Evolutionary conservation across 1,140 invertebrate genomes (phyloP).

Genomic region (Linepithema humile): DNA sequence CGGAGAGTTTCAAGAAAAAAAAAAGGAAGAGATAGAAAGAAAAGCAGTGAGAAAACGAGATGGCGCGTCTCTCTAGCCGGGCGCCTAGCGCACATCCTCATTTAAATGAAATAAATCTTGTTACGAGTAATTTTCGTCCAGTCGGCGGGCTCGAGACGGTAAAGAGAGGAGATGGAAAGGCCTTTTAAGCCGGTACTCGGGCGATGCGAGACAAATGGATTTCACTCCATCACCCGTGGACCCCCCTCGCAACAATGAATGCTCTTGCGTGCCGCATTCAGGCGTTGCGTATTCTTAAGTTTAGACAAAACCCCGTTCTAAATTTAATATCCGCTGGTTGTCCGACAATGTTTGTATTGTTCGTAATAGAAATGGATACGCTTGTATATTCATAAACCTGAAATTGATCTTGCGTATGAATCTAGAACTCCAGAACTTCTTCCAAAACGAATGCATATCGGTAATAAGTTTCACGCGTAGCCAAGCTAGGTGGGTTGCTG

Average conservation of each 20-base stretch:
- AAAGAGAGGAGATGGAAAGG: constrained; percentile 70
- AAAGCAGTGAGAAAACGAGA: constrained; percentile 29
- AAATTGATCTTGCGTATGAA: constrained; percentile 1
- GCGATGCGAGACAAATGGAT: constrained; percentile 76
- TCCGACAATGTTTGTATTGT: constrained; percentile 38
- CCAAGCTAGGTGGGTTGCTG: not conserved
- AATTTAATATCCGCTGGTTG: constrained; percentile 50
- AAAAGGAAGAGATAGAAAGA: not conserved
- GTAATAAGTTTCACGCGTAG: not conserved
- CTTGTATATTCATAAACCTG: constrained; percentile 19
- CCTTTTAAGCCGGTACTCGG: constrained; percentile 67
- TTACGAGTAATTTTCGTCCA: constrained; percentile 79
- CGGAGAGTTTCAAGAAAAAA: constrained; percentile 7
- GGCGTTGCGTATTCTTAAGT: constrained; percentile 43
- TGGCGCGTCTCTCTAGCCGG: constrained; percentile 61
- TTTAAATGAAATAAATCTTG: constrained; percentile 82
- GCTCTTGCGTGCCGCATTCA: constrained; percentile 46
- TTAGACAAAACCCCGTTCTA: constrained; percentile 53
- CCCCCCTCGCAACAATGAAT: constrained; percentile 47
- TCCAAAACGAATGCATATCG: not conserved
- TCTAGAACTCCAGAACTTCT: not conserved
- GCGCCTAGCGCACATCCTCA: constrained; percentile 78
- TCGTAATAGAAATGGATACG: constrained; percentile 51
- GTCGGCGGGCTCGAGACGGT: constrained; percentile 57
- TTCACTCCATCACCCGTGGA: constrained; percentile 71